These are phyloP conservation scores for Aradus depressus DNA, from an alignment of 2,888 invertebrate species.

Conservation along the genomic window DNA sequence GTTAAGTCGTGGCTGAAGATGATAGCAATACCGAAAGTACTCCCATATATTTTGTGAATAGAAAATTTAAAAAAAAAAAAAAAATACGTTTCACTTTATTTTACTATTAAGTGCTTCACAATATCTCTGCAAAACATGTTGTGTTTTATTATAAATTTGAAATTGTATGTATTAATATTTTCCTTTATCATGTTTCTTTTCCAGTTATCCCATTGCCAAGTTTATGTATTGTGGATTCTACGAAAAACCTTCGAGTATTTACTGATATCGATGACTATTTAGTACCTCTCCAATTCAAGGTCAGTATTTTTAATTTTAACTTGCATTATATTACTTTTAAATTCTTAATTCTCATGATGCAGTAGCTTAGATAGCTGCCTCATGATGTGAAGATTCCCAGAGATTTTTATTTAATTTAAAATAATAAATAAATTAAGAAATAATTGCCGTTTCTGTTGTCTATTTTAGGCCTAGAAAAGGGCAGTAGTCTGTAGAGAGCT, in stretches of 20 bases:
- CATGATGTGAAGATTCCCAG: background rate
- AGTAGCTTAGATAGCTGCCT: no score
- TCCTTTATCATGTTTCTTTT: slow-evolving; percentile 12
- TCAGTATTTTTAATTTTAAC: slow-evolving; percentile 29
- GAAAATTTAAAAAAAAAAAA: background rate
- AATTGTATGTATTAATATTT: background rate
- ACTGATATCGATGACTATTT: slow-evolving; percentile 72
- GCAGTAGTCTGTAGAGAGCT: no score
- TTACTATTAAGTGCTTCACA: no score
- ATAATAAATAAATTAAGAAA: background rate
- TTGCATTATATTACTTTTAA: background rate
- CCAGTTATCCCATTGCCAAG: slow-evolving; percentile 36
- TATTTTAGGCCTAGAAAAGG: no score
- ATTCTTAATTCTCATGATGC: no score
- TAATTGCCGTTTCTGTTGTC: no score
- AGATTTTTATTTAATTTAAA: background rate
- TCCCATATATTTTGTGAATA: no score
- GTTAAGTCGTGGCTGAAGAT: no score
- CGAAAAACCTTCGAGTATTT: slow-evolving; percentile 65
- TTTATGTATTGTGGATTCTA: slow-evolving; percentile 61
- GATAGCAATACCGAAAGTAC: no score
- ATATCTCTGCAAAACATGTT: no score
- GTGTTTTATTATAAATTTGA: no score
- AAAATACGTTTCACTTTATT: no score
- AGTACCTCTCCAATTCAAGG: slow-evolving; percentile 61